Evolutionary conservation across 2,113 vertebrate genomes (phyloP).

Genomic region (Clarias macrocephalus): DNA sequence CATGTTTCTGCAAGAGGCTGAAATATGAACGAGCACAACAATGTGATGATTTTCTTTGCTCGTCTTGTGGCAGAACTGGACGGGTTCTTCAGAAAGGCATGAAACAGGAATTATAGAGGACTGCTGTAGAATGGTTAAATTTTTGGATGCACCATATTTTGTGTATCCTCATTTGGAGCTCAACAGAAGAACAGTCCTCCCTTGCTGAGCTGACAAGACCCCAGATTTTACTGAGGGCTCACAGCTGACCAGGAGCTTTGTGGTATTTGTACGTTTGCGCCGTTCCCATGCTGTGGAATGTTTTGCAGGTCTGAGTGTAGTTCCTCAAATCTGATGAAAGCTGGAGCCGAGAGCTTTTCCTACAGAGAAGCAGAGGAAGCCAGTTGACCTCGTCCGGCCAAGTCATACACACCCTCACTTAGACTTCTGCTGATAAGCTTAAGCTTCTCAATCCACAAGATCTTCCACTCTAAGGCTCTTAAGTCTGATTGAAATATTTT

Average conservation of each 20-base stretch:
- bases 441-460: constrained; percentile 60
- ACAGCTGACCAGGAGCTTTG: constrained; percentile 15
- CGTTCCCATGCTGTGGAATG: constrained; percentile 45
- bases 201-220: background rate
- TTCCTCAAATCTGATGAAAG: constrained; percentile 33
- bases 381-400: constrained; percentile 7
- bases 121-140: constrained; percentile 18
- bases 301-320: constrained; percentile 7
- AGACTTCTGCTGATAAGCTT: constrained; percentile 25
- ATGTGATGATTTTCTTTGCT: background rate
- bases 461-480: constrained; percentile 51
- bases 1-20: constrained; percentile 18
- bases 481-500: constrained; percentile 54
- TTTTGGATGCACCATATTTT: background rate
- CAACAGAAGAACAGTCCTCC: background rate
- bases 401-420: background rate
- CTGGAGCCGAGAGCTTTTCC: constrained; percentile 23
- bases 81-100: background rate
- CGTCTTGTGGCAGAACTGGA: background rate
- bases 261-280: constrained; percentile 34
- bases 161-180: constrained; percentile 28
- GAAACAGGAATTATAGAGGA: background rate
- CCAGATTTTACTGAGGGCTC: constrained; percentile 14
- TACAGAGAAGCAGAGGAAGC: constrained; percentile 23
- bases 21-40: background rate